These are phyloP conservation scores for Epicauta chinensis DNA, from an alignment of 1,140 invertebrate species.

Conservation along the genomic window DNA sequence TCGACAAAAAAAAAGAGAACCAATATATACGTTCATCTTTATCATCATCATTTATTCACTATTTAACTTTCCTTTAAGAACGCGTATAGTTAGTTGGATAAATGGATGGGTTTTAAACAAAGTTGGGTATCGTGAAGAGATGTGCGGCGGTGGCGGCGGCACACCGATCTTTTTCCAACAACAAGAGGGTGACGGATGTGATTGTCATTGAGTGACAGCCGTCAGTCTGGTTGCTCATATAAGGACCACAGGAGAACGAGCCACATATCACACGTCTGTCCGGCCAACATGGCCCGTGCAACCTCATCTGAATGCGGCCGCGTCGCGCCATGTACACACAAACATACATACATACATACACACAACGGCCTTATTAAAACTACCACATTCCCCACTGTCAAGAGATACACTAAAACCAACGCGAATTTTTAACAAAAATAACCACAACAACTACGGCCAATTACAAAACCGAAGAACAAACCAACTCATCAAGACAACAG, in stretches of 20 bases:
- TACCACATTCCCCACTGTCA: constrained; percentile 4
- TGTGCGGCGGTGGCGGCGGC: neutral
- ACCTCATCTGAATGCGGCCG: constrained; percentile 11
- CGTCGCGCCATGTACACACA: too few relatives aligned
- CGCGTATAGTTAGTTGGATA: too few relatives aligned
- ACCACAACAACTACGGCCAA: too few relatives aligned
- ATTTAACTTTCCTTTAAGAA: too few relatives aligned
- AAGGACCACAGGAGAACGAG: constrained; percentile 22
- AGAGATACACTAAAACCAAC: too few relatives aligned
- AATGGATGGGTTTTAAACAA: neutral
- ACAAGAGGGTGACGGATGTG: constrained; percentile 18
- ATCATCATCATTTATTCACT: too few relatives aligned
- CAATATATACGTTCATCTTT: too few relatives aligned
- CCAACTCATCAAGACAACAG: too few relatives aligned
- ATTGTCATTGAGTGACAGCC: constrained; percentile 21
- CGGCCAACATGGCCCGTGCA: constrained; percentile 6
- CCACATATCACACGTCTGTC: constrained; percentile 17
- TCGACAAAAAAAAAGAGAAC: too few relatives aligned
- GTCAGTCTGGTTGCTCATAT: constrained; percentile 19
- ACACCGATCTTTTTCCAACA: constrained; percentile 2
- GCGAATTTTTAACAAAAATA: too few relatives aligned
- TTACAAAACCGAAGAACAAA: too few relatives aligned
- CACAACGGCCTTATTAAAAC: constrained; percentile 12
- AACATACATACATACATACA: too few relatives aligned
- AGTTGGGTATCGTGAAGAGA: neutral